Conservation (phyloP, 2,888 invertebrate species). For the Hyposoter didymator region DNA sequence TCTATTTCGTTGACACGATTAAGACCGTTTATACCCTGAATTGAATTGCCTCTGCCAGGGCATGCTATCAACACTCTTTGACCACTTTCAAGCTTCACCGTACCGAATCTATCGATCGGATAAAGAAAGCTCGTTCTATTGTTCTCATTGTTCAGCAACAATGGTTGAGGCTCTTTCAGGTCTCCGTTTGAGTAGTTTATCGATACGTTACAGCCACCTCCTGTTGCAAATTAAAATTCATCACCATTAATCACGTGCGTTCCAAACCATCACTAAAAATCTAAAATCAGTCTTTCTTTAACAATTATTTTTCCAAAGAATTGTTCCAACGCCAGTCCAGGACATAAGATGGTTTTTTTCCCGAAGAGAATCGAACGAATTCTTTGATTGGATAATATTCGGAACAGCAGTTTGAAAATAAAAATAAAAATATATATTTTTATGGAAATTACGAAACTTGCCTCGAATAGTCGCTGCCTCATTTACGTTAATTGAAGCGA, state of each 20-base stretch:
- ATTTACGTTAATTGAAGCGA: constrained; percentile 14
- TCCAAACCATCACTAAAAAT: background rate
- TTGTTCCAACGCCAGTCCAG: background rate
- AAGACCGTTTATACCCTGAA: constrained; percentile 63
- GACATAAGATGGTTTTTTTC: no score
- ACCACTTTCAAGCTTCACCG: constrained; percentile 68
- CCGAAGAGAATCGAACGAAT: background rate
- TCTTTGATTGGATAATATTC: background rate
- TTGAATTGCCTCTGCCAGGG: constrained; percentile 74
- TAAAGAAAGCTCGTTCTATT: constrained; percentile 70
- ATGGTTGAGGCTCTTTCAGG: constrained; percentile 86
- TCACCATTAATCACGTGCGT: background rate
- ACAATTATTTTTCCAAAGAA: background rate
- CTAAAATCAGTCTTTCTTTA: background rate
- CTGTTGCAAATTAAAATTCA: constrained; percentile 58
- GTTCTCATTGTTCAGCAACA: constrained; percentile 83
- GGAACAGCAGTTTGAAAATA: background rate
- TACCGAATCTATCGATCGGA: constrained; percentile 70
- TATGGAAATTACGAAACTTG: constrained; percentile 8
- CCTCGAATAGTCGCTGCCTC: constrained; percentile 31
- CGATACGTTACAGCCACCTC: constrained; percentile 82
- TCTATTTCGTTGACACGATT: constrained; percentile 61
- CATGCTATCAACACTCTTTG: constrained; percentile 76
- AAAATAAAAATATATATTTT: background rate
- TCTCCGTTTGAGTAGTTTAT: constrained; percentile 83